Evolutionary conservation across 2,888 invertebrate genomes (phyloP).

Genomic region (Apamea crenata): DNA sequence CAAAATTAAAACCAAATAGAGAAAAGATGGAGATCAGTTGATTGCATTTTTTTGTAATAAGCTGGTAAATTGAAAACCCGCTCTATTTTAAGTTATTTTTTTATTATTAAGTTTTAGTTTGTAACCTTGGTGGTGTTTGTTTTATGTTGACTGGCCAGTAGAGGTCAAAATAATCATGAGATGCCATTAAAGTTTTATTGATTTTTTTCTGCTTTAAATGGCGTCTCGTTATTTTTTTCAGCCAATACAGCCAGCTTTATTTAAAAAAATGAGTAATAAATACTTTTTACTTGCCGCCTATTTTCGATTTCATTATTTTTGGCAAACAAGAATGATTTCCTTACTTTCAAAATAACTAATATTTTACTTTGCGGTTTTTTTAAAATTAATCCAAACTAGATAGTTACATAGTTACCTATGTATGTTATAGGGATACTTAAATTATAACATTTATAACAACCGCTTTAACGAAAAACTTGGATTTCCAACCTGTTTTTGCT

Average conservation of each 20-base stretch:
- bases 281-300: background rate
- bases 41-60: conserved; percentile 16
- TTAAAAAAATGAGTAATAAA: background rate
- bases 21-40: background rate
- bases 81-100: background rate
- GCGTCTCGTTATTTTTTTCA: background rate
- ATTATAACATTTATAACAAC: background rate
- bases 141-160: background rate
- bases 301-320: background rate
- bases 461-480: background rate
- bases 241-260: background rate
- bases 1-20: background rate
- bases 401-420: background rate
- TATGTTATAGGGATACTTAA: no score
- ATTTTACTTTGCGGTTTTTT: background rate
- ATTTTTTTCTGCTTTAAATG: background rate
- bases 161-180: background rate
- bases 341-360: background rate
- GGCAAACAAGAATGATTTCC: background rate
- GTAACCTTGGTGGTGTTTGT: background rate
- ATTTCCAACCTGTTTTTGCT: background rate
- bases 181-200: conserved; percentile 5
- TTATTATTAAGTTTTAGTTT: background rate
- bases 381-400: background rate
- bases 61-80: background rate